Evolutionary conservation across 23 tunicate species (phyloP).

Genomic region (Styela clava): DNA sequence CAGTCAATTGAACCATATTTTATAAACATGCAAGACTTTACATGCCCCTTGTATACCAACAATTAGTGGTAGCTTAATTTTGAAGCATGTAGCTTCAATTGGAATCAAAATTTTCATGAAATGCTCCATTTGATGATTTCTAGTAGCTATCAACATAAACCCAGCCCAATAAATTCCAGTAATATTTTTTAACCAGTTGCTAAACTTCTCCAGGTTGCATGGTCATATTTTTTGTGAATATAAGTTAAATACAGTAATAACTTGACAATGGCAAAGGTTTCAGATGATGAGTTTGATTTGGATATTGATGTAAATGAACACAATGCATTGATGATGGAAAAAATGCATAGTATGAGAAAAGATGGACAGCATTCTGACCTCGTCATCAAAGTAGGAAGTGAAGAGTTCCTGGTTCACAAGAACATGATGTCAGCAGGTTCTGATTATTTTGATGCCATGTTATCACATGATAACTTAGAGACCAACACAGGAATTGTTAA

Average conservation of each 20-base stretch:
- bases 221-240: neutral
- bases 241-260: too few relatives aligned
- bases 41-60: too few relatives aligned
- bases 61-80: too few relatives aligned
- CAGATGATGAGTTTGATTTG: neutral
- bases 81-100: too few relatives aligned
- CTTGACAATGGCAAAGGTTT: neutral
- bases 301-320: slow-evolving; percentile 11
- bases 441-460: slow-evolving; percentile 19
- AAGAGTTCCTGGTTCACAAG: slow-evolving; percentile 16
- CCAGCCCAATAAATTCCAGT: too few relatives aligned
- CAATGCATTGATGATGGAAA: neutral
- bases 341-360: neutral
- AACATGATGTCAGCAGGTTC: slow-evolving; percentile 8
- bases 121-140: neutral
- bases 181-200: neutral
- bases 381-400: slow-evolving; percentile 4
- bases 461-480: slow-evolving; percentile 3
- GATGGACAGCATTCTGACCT: slow-evolving; percentile 1
- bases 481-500: neutral
- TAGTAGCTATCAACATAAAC: too few relatives aligned
- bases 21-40: too few relatives aligned
- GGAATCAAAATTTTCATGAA: neutral
- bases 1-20: too few relatives aligned
- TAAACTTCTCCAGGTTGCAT: neutral